Evolutionary conservation across 2,797 vertebrate species (phyloP), one percentile per base, ranked within the genome.

Genomic region (Rhinophrynus dorsalis): DNA sequence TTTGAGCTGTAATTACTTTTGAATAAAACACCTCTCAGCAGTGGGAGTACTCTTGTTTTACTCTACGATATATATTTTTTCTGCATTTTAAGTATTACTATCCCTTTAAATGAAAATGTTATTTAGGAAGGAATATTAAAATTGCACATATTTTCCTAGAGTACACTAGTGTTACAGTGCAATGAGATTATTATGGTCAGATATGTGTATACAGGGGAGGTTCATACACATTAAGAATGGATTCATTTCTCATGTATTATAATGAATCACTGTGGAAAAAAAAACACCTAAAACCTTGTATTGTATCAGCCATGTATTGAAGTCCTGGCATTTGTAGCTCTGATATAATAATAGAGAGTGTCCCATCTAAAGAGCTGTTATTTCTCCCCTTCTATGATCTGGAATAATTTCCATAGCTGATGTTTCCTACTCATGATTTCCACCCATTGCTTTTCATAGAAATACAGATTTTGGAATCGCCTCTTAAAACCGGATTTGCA

Each of bases 381-480:
- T 62, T 52, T 42, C 38, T 44, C 54, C 47, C 69, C 61, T 75
- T 55, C 38, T 61, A 61, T 48, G 57, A 57, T 70, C 52, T 2
- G 17, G 48, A 59, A 48, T 64, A 57, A 67, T 65, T 52, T 7
- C 5, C 63, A 60, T 64, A 55, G 62, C 27, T 61, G 74, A 74
- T 60, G 30, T 69, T 64, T 57, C 38, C 47, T 54, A 60, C 30
- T 62, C 50, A 13, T 66, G 26, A 6, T 48, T 75, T 74, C 47
- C 33, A 65, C 29, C 65, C 70, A 37, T 24, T 1, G 7, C 18
- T 74, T 40, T 78, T 75, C 73, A 76, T 62, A 79, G 68, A 75
- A 68, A 76, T 74, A 58, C 15, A 21, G 66, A 50, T 63, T 60
- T 76, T 33, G 11, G 0, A 57, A 8, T 12, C 15, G 27, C 44